Conservation (phyloP, 2,113 vertebrate species). For the Coptodon bakossiorum region DNA sequence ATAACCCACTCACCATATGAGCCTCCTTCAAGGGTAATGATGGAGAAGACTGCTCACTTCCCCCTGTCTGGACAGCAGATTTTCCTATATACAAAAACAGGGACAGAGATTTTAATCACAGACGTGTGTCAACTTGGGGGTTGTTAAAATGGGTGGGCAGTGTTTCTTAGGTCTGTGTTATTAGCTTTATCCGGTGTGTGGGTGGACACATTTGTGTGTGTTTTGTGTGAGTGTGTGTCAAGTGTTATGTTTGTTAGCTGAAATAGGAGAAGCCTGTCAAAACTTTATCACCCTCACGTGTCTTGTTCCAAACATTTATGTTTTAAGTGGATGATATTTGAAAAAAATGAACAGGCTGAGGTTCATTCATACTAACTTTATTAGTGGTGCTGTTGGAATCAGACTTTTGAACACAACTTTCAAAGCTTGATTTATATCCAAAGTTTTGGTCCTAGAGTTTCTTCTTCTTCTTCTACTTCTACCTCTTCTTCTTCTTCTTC, state of each 20-base stretch:
- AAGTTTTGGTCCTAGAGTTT: not conserved
- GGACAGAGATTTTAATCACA: slow-evolving; percentile 51
- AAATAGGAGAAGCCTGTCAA: not conserved
- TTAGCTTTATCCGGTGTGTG: slow-evolving; percentile 35
- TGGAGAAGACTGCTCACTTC: slow-evolving; percentile 49
- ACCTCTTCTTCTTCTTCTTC: not conserved
- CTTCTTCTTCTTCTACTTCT: not conserved
- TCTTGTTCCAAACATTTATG: not conserved
- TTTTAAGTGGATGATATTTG: not conserved
- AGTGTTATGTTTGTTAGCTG: not conserved
- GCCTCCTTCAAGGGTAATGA: slow-evolving; percentile 42
- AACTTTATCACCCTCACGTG: not conserved
- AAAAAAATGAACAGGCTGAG: not conserved
- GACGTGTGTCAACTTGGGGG: slow-evolving; percentile 25
- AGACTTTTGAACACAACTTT: not conserved
- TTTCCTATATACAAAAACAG: slow-evolving; percentile 24
- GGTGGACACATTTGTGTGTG: not conserved
- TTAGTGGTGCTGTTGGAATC: not conserved
- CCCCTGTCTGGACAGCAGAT: slow-evolving; percentile 56
- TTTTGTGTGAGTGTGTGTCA: not conserved
- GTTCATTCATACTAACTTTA: rapidly evolving
- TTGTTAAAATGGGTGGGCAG: slow-evolving; percentile 19
- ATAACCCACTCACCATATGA: slow-evolving; percentile 64
- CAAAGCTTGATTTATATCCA: not conserved
- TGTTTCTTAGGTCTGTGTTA: slow-evolving; percentile 3